phyloP scores from a whole-genome alignment of 2,888 invertebrate genomes.

The Tetramorium bicarinatum region DNA sequence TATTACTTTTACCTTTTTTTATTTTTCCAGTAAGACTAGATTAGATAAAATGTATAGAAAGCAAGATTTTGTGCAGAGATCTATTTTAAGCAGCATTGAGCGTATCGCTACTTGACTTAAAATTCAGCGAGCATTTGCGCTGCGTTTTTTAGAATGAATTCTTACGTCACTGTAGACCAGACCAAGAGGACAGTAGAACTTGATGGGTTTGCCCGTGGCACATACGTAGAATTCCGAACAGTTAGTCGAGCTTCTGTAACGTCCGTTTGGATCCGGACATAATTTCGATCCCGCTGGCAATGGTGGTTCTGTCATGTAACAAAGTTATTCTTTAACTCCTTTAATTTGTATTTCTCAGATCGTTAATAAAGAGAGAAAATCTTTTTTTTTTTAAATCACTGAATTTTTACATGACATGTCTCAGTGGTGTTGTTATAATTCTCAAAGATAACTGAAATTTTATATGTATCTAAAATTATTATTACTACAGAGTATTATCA shows the following conservation, averaged over 20 bases:
- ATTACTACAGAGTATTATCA: neutral
- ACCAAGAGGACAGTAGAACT: conserved; percentile 89
- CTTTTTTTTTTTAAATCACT: neutral
- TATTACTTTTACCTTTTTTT: neutral
- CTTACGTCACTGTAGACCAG: conserved; percentile 89
- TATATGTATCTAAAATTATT: neutral
- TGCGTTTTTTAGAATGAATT: conserved; percentile 64
- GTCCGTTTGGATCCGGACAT: conserved; percentile 89
- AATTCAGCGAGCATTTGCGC: conserved; percentile 64
- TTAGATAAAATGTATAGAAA: neutral
- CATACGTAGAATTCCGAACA: conserved; percentile 91
- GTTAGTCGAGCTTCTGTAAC: conserved; percentile 88
- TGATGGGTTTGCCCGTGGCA: conserved; percentile 88
- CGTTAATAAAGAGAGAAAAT: neutral
- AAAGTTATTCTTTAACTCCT: neutral
- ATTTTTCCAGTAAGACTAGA: neutral
- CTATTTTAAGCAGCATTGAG: conserved; percentile 6
- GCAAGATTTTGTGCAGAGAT: neutral
- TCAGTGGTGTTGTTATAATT: neutral
- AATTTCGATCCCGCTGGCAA: conserved; percentile 79
- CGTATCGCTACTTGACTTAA: conserved; percentile 52
- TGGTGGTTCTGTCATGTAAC: conserved; percentile 77
- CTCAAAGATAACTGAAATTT: neutral
- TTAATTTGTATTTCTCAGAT: neutral
- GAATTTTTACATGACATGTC: neutral